Base-by-base conservation (phyloP, 2,113 vertebrate species). In the Phycodurus eques region DNA sequence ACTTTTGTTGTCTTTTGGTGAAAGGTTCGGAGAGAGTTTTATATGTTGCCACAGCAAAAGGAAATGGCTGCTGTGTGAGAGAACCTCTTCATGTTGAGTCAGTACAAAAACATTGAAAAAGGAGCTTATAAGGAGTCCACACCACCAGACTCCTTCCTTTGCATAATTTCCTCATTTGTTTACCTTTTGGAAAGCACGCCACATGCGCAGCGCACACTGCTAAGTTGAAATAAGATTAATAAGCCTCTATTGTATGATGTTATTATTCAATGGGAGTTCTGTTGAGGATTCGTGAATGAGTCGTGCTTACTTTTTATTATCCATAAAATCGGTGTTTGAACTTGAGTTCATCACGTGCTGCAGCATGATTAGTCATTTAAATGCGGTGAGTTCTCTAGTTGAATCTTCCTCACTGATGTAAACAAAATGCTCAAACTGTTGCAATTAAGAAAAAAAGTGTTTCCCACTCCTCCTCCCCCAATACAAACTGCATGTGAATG, bases 321-420 rank as follows among this genome's bases (percentile, higher is more conserved):
- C 76, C 75, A 46, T 4, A 20, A 15, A 14, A 74, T 87, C 65
- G 63, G 72, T 44, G 67, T 85, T 85, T 88, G 76, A 77, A 69
- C 84, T 76, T 74, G 67, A 76, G 80, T 75, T 80, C 77, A 87
- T 85, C 78, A 78, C 49, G 31, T n/a, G 69, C 47, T 77, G 53
- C 17, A 20, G 19, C 15, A 51, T 8, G 5, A 5, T 8, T 4
- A 5, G 49, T 51, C 15, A 4, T 13, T 19, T 17, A 51, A 19
- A 51, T 2, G 5, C 17, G 6, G 49, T 8, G 9, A 3, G 68
- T 79, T 65, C 70, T 27, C 11, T 57, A 70, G 76, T 77, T 71
- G 78, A 42, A 33, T 70, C 51, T 62, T 67, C 60, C 35, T 77
- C 68, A 65, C n/a, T 3, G 64, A 74, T 46, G 44, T 67, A 75